Conservation (phyloP, 2,113 vertebrate genomes). For the Plecturocebus donacophilus region DNA sequence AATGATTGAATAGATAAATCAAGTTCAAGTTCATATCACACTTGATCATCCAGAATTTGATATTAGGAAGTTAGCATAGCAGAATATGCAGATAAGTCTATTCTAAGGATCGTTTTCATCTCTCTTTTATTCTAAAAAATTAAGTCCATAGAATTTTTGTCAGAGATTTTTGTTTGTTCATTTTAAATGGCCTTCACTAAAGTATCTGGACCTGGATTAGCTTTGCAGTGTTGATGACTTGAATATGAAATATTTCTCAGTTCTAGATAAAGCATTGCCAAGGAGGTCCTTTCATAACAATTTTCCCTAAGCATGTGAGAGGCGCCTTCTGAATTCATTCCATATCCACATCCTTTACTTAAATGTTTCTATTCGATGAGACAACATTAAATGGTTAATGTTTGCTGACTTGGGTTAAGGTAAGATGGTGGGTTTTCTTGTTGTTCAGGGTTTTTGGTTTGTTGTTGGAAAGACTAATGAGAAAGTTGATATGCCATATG, state of each 20-base stretch:
- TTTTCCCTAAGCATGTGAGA: not conserved
- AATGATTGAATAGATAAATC: not conserved
- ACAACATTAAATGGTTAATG: not conserved
- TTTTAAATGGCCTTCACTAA: not conserved
- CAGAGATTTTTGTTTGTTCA: not conserved
- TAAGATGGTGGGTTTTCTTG: not conserved
- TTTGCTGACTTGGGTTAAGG: not conserved
- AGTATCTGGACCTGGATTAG: not conserved
- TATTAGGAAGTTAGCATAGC: not conserved
- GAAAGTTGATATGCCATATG: conserved; percentile 64
- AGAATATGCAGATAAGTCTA: not conserved
- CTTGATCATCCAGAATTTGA: not conserved
- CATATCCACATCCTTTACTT: not conserved
- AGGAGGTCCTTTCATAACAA: not conserved
- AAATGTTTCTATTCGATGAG: not conserved
- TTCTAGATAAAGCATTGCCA: not conserved
- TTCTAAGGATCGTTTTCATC: not conserved
- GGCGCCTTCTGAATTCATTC: not conserved
- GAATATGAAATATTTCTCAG: not conserved
- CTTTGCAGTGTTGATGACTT: not conserved
- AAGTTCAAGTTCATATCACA: not conserved
- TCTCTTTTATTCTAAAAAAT: not conserved
- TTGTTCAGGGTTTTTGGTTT: not conserved
- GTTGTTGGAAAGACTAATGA: conserved; percentile 66
- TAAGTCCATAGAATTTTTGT: not conserved